phyloP scores from a whole-genome alignment of 92 coral and sea anemone species.

The Umimayanthus kanabou region DNA sequence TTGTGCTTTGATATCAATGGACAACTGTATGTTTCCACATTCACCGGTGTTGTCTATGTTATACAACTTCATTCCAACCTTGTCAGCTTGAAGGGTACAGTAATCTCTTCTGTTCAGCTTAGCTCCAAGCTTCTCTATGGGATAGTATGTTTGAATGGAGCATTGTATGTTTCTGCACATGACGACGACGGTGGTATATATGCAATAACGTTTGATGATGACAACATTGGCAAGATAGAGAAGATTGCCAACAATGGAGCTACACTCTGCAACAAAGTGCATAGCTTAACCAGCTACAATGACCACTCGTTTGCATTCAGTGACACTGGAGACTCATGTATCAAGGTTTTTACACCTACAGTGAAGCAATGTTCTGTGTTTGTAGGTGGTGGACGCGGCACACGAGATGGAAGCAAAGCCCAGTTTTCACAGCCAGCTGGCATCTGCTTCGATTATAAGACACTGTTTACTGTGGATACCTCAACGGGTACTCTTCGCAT shows the following conservation, averaged over 20 bases:
- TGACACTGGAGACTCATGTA: constrained; percentile 67
- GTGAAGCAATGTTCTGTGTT: constrained; percentile 42
- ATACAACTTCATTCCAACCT: constrained; percentile 49
- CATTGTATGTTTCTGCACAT: constrained; percentile 62
- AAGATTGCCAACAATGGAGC: constrained; percentile 50
- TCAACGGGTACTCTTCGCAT: constrained; percentile 53
- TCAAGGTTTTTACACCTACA: constrained; percentile 50
- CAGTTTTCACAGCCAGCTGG: no score
- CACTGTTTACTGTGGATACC: constrained; percentile 51
- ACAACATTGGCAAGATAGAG: constrained; percentile 45
- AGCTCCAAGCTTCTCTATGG: constrained; percentile 49
- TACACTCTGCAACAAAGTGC: constrained; percentile 59
- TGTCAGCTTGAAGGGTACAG: constrained; percentile 50
- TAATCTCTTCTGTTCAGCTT: constrained; percentile 51
- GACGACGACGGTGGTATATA: constrained; percentile 54
- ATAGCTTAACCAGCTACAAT: constrained; percentile 61
- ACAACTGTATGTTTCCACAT: constrained; percentile 48
- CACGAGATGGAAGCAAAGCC: constrained; percentile 54
- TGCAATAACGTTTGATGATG: constrained; percentile 11
- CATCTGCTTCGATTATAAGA: background rate
- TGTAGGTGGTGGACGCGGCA: constrained; percentile 49
- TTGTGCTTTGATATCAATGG: constrained; percentile 50
- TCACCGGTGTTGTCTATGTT: constrained; percentile 45
- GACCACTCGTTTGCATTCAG: constrained; percentile 57
- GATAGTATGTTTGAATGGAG: constrained; percentile 42